Percentiles rank a stretch among this genome's conserved stretches.
phyloP scores from a whole-genome alignment of 2,797 vertebrate genomes.

The Chromobotia macracanthus region DNA sequence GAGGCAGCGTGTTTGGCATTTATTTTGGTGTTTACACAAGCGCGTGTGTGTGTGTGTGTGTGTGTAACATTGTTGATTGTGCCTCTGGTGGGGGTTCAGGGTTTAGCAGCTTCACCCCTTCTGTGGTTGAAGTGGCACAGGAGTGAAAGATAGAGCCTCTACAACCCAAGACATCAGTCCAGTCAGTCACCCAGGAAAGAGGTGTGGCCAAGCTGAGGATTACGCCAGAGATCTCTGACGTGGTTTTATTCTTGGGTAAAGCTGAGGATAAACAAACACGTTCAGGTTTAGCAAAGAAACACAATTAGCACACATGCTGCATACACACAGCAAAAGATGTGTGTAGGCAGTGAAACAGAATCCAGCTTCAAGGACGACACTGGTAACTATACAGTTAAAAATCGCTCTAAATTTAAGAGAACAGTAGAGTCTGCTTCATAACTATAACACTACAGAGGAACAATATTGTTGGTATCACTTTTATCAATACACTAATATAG shows the following conservation, averaged over 20 bases:
- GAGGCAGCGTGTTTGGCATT: slow-evolving; percentile 56
- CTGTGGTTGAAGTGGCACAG: slow-evolving; percentile 58
- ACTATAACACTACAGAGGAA: too few relatives aligned
- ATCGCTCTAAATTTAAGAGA: too few relatives aligned
- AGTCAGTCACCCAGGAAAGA: slow-evolving; percentile 59
- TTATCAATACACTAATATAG: too few relatives aligned
- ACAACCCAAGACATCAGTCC: slow-evolving; percentile 61
- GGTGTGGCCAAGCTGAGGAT: too few relatives aligned
- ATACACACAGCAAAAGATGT: neutral
- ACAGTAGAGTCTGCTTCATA: too few relatives aligned
- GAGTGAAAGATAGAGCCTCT: slow-evolving; percentile 65
- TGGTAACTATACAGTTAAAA: too few relatives aligned
- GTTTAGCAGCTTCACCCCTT: slow-evolving; percentile 66
- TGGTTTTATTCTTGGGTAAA: slow-evolving; percentile 97
- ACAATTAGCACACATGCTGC: neutral
- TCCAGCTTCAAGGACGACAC: too few relatives aligned
- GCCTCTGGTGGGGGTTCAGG: slow-evolving; percentile 41
- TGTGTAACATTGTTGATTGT: slow-evolving; percentile 29
- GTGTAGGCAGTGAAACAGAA: neutral
- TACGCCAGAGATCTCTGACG: slow-evolving; percentile 94
- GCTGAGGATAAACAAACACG: slow-evolving; percentile 70
- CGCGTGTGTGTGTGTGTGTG: too few relatives aligned
- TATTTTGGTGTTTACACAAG: slow-evolving; percentile 48
- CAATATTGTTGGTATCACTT: too few relatives aligned
- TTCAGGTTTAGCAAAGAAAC: neutral